Conservation (phyloP, 23 tunicate species). For the Ciona savignyi region DNA sequence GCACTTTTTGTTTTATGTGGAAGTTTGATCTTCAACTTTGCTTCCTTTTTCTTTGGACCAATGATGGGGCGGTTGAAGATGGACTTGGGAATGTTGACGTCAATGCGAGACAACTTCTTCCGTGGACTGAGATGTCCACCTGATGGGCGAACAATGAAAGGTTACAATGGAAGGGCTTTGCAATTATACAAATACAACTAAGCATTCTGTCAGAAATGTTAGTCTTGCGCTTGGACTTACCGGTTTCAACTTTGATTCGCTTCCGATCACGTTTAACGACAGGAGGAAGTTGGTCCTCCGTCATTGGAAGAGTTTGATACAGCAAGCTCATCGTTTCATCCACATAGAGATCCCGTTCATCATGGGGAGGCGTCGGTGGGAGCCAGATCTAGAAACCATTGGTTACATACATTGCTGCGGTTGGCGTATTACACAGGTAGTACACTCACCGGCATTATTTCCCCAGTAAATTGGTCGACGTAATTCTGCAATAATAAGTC, state of each 20-base stretch:
- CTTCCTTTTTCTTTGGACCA: slow-evolving; percentile 8
- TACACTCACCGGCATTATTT: slow-evolving; percentile 85
- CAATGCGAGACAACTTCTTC: slow-evolving; percentile 36
- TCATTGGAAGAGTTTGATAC: slow-evolving; percentile 32
- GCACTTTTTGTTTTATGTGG: slow-evolving; percentile 4
- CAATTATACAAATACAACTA: neutral
- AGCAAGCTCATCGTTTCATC: slow-evolving; percentile 37
- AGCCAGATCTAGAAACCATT: slow-evolving; percentile 48
- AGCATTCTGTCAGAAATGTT: too few relatives aligned
- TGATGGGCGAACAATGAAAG: neutral
- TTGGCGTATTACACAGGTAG: neutral
- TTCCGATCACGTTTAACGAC: slow-evolving; percentile 40
- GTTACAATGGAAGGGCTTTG: too few relatives aligned
- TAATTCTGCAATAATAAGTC: slow-evolving; percentile 31
- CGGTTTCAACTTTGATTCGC: slow-evolving; percentile 8
- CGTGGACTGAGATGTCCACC: neutral
- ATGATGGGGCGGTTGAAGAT: slow-evolving; percentile 52
- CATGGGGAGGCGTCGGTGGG: slow-evolving; percentile 94
- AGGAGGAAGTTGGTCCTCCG: slow-evolving; percentile 56
- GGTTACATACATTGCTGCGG: neutral
- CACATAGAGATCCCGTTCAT: slow-evolving; percentile 57
- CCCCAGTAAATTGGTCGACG: slow-evolving; percentile 58
- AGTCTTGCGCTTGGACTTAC: too few relatives aligned
- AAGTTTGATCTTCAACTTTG: slow-evolving; percentile 8
- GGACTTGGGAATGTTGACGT: slow-evolving; percentile 53